Percentiles rank a stretch among this genome's conserved stretches.
These are phyloP conservation scores for Eurytoma adleriae DNA, from an alignment of 2,888 invertebrate genomes.

Conservation along the genomic window DNA sequence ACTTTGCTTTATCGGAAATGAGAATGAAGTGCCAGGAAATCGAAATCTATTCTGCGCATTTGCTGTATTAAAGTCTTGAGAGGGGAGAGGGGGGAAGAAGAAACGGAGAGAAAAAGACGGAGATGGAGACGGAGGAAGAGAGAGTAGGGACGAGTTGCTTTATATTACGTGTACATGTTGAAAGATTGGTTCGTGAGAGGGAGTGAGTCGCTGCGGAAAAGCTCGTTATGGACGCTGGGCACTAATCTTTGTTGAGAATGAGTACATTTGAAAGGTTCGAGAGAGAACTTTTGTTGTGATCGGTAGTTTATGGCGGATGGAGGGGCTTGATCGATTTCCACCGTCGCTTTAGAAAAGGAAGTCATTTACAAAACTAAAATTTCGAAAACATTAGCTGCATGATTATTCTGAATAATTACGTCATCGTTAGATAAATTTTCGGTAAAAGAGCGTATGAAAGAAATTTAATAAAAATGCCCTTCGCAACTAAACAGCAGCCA, in stretches of 20 bases:
- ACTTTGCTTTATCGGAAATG: conserved; percentile 62
- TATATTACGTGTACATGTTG: conserved; percentile 45
- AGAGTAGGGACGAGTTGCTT: background rate
- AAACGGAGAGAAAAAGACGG: background rate
- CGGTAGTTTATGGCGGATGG: conserved; percentile 41
- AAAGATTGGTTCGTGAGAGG: conserved; percentile 39
- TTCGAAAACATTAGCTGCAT: background rate
- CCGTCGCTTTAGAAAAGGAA: conserved; percentile 17
- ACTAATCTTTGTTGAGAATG: conserved; percentile 42
- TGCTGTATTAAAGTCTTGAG: conserved; percentile 4
- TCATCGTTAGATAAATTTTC: too few relatives aligned
- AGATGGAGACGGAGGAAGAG: background rate
- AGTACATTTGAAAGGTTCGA: conserved; percentile 37
- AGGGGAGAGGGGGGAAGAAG: too few relatives aligned
- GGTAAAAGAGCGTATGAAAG: too few relatives aligned
- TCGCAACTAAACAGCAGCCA: too few relatives aligned
- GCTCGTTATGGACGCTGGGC: conserved; percentile 47
- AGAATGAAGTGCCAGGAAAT: conserved; percentile 61
- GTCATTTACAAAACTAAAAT: too few relatives aligned
- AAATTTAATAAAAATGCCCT: too few relatives aligned
- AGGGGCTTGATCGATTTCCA: conserved; percentile 35
- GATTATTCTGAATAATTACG: too few relatives aligned
- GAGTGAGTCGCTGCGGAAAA: conserved; percentile 18
- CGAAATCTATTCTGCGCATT: conserved; percentile 55
- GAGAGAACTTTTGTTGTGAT: conserved; percentile 40